Evolutionary conservation across 2,113 vertebrate species (phyloP).

Genomic region (Semicossyphus pulcher): DNA sequence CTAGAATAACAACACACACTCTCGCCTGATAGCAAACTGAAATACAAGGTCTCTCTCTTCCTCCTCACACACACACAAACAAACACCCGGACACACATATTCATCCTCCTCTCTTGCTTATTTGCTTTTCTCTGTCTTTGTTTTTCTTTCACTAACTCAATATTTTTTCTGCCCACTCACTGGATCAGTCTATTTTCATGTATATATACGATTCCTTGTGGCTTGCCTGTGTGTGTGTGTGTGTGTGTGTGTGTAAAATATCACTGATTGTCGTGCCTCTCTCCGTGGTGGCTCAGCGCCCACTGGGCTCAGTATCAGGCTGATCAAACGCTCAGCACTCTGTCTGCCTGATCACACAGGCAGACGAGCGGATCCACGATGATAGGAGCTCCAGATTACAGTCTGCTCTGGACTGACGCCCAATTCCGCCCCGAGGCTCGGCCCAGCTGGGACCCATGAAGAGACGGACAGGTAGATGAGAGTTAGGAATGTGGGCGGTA

Average conservation of each 20-base stretch:
- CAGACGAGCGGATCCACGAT: slow-evolving; percentile 55
- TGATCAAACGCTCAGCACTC: slow-evolving; percentile 66
- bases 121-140: slow-evolving; percentile 54
- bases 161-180: slow-evolving; percentile 55
- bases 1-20: slow-evolving; percentile 58
- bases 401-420: slow-evolving; percentile 39
- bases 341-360: slow-evolving; percentile 52
- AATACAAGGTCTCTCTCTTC: slow-evolving; percentile 45
- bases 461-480: slow-evolving; percentile 15
- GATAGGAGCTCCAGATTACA: slow-evolving; percentile 63
- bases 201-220: slow-evolving; percentile 34
- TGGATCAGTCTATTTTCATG: slow-evolving; percentile 50
- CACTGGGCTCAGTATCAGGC: slow-evolving; percentile 53
- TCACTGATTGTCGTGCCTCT: slow-evolving; percentile 44
- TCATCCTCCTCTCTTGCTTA: slow-evolving; percentile 12
- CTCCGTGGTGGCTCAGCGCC: slow-evolving; percentile 50
- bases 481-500: slow-evolving; percentile 9
- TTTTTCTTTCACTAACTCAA: slow-evolving; percentile 41
- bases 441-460: slow-evolving; percentile 30
- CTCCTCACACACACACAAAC: slow-evolving; percentile 1
- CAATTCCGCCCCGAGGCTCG: slow-evolving; percentile 13
- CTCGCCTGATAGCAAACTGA: slow-evolving; percentile 33
- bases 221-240: background rate
- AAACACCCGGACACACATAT: slow-evolving; percentile 34
- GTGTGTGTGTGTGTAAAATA: slow-evolving; percentile 21